Base-by-base conservation (phyloP, 2,888 invertebrate species). In the Argyra leucocephala region DNA sequence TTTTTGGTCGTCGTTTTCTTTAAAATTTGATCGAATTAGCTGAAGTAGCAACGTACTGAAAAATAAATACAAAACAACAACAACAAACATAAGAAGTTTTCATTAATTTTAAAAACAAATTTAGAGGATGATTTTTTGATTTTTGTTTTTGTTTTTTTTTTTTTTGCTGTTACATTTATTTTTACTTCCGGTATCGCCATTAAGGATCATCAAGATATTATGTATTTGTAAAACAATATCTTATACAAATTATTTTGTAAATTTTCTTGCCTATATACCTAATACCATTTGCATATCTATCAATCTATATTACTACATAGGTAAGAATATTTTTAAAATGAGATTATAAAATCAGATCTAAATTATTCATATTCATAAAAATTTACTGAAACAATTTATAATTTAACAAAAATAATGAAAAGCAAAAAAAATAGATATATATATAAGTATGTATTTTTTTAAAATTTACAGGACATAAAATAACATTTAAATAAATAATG, bases 401-500 rank as follows among this genome's bases (percentile, higher is more conserved):
- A 48, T 48, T 48, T 48, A 48, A 48, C 18, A 48, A 48, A 18
- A 48, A 48, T 2, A 48, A 48, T 2, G 18, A n/a, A 48, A 18
- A 48, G 18, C 12, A 18, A 3, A 31, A 6, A 12, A 31, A 31
- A 31, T 4, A 31, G 26, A 7, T 10, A 31, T 10, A 6, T 31
- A 31, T 1, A 31, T 2, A 31, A 7, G 12, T 10, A 31, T 10
- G 7, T 31, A 31, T 31, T 10, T 10, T 31, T 31, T 31, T 6
- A 31, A 31, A 48, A 48, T 48, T 48, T 18, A 1, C 48, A 15
- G 18, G 1, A 5, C 48, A 48, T 12, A 37, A 48, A 48, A 48
- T 48, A 48, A 48, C 48, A 48, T 48, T 48, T 48, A 48, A 48
- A 48, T 48, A 48, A 48, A 48, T 48, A 48, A 48, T 48, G 48